These are phyloP conservation scores for Acipenser ruthenus DNA, from an alignment of 2,797 vertebrate genomes.

Conservation along the genomic window DNA sequence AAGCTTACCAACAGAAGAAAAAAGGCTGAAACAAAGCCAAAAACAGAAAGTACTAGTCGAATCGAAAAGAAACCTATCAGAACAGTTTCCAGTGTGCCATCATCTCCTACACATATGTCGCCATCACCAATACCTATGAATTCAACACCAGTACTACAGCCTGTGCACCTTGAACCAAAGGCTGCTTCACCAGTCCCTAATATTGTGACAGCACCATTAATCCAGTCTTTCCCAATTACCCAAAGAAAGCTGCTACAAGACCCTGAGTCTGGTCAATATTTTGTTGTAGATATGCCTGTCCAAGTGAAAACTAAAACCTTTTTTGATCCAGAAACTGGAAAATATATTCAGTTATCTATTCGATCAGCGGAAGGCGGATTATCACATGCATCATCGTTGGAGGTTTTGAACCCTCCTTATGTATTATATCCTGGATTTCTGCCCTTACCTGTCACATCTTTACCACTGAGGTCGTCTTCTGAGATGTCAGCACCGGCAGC, in stretches of 20 bases:
- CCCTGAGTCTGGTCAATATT: slow-evolving; percentile 87
- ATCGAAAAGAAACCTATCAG: slow-evolving; percentile 29
- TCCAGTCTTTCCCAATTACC: slow-evolving; percentile 63
- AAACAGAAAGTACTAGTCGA: slow-evolving; percentile 30
- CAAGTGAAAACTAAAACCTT: slow-evolving; percentile 87
- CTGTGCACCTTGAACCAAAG: slow-evolving; percentile 46
- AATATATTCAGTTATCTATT: slow-evolving; percentile 83
- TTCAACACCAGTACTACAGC: slow-evolving; percentile 32
- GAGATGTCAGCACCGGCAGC: slow-evolving; percentile 54
- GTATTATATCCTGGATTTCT: slow-evolving; percentile 58
- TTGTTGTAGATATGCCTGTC: slow-evolving; percentile 82
- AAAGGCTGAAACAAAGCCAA: slow-evolving; percentile 57
- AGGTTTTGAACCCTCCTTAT: slow-evolving; percentile 49
- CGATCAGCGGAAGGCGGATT: slow-evolving; percentile 55
- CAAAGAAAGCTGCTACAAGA: slow-evolving; percentile 89
- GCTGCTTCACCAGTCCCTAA: slow-evolving; percentile 32
- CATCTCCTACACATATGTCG: slow-evolving; percentile 41
- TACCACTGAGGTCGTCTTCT: slow-evolving; percentile 55
- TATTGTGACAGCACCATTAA: slow-evolving; percentile 32
- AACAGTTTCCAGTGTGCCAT: slow-evolving; percentile 27
- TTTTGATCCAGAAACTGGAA: slow-evolving; percentile 90
- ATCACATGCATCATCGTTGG: slow-evolving; percentile 42
- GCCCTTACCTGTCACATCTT: slow-evolving; percentile 55
- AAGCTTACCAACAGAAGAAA: slow-evolving; percentile 76
- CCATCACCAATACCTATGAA: slow-evolving; percentile 33